These are phyloP conservation scores for Aphelocoma coerulescens DNA, from an alignment of 2,113 vertebrate species.

Conservation along the genomic window DNA sequence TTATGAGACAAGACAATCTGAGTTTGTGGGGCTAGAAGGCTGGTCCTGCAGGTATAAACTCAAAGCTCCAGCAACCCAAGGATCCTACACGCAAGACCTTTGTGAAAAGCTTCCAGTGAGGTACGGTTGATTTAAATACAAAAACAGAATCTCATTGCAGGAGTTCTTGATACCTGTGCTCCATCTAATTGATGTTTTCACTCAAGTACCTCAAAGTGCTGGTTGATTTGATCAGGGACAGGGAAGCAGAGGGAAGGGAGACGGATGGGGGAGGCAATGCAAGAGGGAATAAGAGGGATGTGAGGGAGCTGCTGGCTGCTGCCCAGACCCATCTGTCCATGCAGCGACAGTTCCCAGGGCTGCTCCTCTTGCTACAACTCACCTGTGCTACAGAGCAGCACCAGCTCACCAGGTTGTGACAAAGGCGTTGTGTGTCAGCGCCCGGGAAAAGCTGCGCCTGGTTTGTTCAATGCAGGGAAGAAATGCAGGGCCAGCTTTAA, in stretches of 20 bases:
- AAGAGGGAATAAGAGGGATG: background rate
- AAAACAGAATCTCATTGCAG: background rate
- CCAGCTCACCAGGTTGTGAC: background rate
- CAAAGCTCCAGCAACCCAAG: background rate
- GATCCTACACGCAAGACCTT: background rate
- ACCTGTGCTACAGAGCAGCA: background rate
- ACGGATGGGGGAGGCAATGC: background rate
- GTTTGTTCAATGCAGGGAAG: background rate
- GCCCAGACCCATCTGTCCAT: background rate
- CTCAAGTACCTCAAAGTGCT: background rate
- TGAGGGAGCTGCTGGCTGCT: background rate
- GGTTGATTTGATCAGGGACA: too few relatives aligned
- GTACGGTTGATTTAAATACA: background rate
- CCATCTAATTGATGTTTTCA: background rate
- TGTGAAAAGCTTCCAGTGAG: background rate
- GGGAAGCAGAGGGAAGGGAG: too few relatives aligned
- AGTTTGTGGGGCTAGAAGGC: background rate
- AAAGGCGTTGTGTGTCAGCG: background rate
- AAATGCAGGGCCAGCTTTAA: background rate
- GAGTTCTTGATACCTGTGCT: background rate
- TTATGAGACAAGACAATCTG: accelerated
- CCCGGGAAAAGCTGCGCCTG: too few relatives aligned
- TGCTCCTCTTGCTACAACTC: background rate
- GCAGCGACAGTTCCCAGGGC: accelerated
- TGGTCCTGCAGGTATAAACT: background rate